Percentiles rank a stretch among this genome's conserved stretches.
These are phyloP conservation scores for Geophilus truncorum DNA, from an alignment of 2,888 invertebrate species.

Conservation along the genomic window DNA sequence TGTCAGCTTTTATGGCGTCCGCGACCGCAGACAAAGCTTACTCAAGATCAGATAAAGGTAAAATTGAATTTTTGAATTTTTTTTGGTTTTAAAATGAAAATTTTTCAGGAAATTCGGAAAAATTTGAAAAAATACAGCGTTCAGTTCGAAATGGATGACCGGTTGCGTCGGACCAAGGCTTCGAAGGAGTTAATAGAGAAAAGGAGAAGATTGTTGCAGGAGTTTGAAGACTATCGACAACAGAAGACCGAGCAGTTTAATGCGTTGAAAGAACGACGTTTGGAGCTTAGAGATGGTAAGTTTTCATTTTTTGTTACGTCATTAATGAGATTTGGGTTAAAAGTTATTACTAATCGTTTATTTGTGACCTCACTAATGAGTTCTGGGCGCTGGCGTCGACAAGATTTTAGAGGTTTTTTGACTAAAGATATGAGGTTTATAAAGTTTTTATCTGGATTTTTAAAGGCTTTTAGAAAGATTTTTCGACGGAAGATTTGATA, in stretches of 20 bases:
- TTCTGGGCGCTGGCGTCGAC: too few species aligned
- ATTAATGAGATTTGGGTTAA: too few species aligned
- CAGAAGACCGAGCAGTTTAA: conserved; percentile 69
- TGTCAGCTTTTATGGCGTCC: conserved; percentile 96
- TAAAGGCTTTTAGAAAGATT: conserved; percentile 59
- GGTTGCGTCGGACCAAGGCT: conserved; percentile 82
- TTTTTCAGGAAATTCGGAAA: conserved; percentile 95
- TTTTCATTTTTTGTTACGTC: conserved; percentile 43
- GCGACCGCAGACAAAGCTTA: conserved; percentile 76
- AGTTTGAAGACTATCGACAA: conserved; percentile 74
- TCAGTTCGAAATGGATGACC: conserved; percentile 94
- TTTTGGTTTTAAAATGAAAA: conserved; percentile 49
- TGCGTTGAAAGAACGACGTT: conserved; percentile 69
- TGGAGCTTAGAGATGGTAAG: conserved; percentile 82
- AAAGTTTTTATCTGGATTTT: not conserved
- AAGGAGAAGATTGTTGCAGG: conserved; percentile 78
- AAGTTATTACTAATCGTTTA: too few species aligned
- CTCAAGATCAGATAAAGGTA: conserved; percentile 67
- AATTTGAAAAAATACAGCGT: conserved; percentile 95
- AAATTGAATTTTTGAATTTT: not conserved
- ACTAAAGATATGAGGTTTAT: too few species aligned
- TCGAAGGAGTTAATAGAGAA: conserved; percentile 93
- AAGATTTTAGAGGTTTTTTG: too few species aligned
- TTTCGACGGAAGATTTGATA: too few species aligned
- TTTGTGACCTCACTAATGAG: too few species aligned